phyloP scores from a whole-genome alignment of 2,888 invertebrate genomes.

The Ecliptopera silaceata region DNA sequence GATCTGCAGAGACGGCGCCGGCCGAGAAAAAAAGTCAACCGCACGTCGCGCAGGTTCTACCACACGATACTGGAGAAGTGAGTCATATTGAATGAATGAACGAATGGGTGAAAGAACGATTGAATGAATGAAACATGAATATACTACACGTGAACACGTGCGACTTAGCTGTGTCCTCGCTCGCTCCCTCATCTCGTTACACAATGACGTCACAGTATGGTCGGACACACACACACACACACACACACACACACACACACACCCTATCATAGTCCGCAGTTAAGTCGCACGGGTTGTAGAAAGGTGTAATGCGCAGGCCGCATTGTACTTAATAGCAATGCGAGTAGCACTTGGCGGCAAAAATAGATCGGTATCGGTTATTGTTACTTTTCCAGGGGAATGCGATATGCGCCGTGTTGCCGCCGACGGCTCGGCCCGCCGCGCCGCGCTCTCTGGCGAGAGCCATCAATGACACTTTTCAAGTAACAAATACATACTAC shows the following conservation, averaged over 20 bases:
- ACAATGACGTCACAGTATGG: too few relatives aligned
- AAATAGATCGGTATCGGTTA: not conserved
- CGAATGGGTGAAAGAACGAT: too few relatives aligned
- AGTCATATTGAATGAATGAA: not conserved
- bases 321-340: not conserved
- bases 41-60: slow-evolving; percentile 4
- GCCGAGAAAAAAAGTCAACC: slow-evolving; percentile 50
- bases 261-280: too few relatives aligned
- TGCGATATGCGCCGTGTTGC: slow-evolving; percentile 42
- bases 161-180: too few relatives aligned
- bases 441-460: slow-evolving; percentile 57
- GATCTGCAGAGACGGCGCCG: slow-evolving; percentile 48
- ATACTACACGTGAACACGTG: too few relatives aligned
- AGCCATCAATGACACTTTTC: slow-evolving; percentile 68
- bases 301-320: too few relatives aligned
- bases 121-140: too few relatives aligned
- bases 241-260: too few relatives aligned
- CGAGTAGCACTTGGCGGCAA: not conserved
- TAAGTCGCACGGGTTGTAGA: too few relatives aligned
- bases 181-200: too few relatives aligned
- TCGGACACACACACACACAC: too few relatives aligned
- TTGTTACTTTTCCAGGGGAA: slow-evolving; percentile 7
- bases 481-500: slow-evolving; percentile 48
- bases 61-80: slow-evolving; percentile 24
- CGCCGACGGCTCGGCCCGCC: slow-evolving; percentile 52